phyloP scores from a whole-genome alignment of 2,888 invertebrate genomes.

The Steinernema carpocapsae region DNA sequence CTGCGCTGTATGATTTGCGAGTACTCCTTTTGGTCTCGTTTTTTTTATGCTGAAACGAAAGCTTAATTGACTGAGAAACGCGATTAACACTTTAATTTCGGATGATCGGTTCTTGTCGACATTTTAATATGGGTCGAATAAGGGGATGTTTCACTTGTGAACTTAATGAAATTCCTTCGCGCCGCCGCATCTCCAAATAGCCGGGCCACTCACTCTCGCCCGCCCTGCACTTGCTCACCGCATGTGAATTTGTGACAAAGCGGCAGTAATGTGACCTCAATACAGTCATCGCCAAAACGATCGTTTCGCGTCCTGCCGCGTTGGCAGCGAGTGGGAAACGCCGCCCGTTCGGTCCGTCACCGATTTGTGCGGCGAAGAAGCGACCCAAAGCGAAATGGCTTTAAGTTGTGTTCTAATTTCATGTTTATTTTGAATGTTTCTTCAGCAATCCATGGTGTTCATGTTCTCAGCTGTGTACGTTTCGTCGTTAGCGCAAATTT shows the following conservation, averaged over 20 bases:
- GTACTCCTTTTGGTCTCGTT: neutral
- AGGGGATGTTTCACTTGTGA: neutral
- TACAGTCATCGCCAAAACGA: no score
- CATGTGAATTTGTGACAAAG: neutral
- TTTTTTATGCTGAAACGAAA: neutral
- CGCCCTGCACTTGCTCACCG: conserved; percentile 8
- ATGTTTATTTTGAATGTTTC: neutral
- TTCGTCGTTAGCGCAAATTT: no score
- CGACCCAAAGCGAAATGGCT: no score
- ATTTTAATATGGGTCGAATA: neutral
- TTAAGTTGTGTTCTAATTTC: no score
- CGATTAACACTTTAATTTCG: conserved; percentile 8
- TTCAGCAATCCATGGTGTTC: neutral
- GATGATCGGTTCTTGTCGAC: neutral
- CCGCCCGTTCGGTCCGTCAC: no score
- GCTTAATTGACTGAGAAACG: conserved; percentile 17
- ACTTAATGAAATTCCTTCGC: no score
- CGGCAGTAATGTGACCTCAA: neutral
- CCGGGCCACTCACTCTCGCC: neutral
- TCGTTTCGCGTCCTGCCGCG: no score
- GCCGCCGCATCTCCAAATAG: neutral
- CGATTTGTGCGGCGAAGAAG: no score
- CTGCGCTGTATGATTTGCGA: no score
- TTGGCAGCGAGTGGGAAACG: no score
- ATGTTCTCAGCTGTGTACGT: no score